These are phyloP conservation scores for Physella acuta DNA, from an alignment of 1,140 invertebrate genomes.

Conservation along the genomic window DNA sequence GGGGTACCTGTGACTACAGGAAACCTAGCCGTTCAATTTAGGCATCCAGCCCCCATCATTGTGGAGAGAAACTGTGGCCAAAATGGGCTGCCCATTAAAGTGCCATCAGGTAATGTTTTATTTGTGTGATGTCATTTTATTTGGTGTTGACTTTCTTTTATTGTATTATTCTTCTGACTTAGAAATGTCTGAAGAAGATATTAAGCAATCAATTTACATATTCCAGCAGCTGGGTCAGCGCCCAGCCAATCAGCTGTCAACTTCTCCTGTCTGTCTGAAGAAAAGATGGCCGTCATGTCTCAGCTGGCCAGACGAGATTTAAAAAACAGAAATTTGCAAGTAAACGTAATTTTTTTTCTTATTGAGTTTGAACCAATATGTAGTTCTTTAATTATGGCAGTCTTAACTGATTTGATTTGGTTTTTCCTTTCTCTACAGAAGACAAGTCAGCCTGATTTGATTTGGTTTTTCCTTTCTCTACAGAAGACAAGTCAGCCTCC, in stretches of 20 bases:
- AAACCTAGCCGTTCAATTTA: constrained; percentile 32
- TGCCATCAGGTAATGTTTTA: not conserved
- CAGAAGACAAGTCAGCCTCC: too few species aligned
- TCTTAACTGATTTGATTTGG: not conserved
- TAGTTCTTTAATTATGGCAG: not conserved
- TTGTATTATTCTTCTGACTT: too few species aligned
- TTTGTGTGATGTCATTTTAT: not conserved
- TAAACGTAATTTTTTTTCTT: too few species aligned
- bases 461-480: not conserved
- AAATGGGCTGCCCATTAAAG: too few species aligned
- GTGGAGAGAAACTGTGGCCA: constrained; percentile 32
- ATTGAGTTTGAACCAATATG: too few species aligned
- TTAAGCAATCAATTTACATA: too few species aligned
- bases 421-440: not conserved
- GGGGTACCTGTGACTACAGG: constrained; percentile 32
- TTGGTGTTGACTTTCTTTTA: not conserved
- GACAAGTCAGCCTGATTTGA: too few species aligned
- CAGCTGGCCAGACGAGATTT: constrained; percentile 19
- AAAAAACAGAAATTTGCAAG: constrained; percentile 13
- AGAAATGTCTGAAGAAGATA: not conserved
- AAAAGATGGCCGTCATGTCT: constrained; percentile 18
- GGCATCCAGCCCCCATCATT: constrained; percentile 34
- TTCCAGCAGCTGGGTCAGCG: too few species aligned
- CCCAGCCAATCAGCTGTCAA: not conserved
- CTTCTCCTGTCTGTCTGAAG: constrained; percentile 15